Base-by-base conservation (phyloP, 2,113 vertebrate genomes). In the Cyphotilapia sp. region DNA sequence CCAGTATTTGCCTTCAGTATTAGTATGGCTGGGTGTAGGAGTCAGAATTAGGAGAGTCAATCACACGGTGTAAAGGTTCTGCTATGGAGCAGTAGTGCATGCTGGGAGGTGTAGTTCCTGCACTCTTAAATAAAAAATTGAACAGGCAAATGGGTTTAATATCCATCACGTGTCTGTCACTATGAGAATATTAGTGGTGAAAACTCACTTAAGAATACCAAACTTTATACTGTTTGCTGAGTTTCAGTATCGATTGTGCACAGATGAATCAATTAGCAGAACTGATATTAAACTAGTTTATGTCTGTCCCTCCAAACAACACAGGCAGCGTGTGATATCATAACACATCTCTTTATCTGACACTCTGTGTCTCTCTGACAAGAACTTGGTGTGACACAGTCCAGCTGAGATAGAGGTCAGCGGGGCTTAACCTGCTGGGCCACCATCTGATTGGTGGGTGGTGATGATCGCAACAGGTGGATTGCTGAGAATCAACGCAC, bases 391-490 rank as follows among this genome's bases (percentile, higher is more conserved):
- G 89, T 49, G 14, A 91, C 47, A 49, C 63, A 78, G 80, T 84
- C 42, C 78, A 29, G 53, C 81, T 91, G 71, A 91, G 84, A 81
- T 74, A 86, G 63, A 3, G 11, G 76, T 85, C 82, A 84, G 88
- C 5, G 5, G 83, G 71, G 49, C 54, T 47, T 86, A 47, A 56
- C 53, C 87, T n/a, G 10, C 84, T 80, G 17, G 80, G 57, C 82
- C 42, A 9, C 42, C 7, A 7, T 85, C 22, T 88, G 81, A 86
- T 81, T 84, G 86, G 84, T 63, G 31, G 74, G n/a, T 22, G 74
- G 87, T 74, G 88, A 99, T 99, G 98, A 99, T 99, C 6, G 98
- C 98, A 85, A 99, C 98, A 33, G 98, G 98, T 14, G 98, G 98
- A 92, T 97, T 99, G 59, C 96, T 99, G 93, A 97, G 98, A 89